A percentile compares a stretch with the other conserved stretches of the same genome.
phyloP scores from a whole-genome alignment of 2,797 vertebrate genomes.

The Protosalanx chinensis region DNA sequence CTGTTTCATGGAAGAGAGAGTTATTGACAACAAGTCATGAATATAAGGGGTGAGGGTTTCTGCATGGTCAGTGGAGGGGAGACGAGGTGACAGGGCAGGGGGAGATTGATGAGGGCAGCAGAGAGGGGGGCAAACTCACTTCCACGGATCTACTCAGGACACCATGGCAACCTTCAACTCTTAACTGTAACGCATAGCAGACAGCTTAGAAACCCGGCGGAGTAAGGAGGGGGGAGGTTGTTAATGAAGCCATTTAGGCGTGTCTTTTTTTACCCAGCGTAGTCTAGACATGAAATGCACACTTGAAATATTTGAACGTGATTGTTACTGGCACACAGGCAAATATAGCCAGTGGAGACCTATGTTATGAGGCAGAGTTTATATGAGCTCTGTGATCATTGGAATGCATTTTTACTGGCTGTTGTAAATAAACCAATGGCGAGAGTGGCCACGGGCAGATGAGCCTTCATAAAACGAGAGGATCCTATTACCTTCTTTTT shows the following conservation, averaged over 20 bases:
- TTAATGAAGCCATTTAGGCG: conserved; percentile 30
- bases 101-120: conserved; percentile 29
- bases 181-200: conserved; percentile 2
- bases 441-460: conserved; percentile 32
- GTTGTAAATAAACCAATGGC: conserved; percentile 41
- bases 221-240: background rate
- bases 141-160: background rate
- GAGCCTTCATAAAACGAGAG: conserved; percentile 36
- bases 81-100: conserved; percentile 3
- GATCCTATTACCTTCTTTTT: conserved; percentile 23
- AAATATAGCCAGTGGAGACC: conserved; percentile 29
- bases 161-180: background rate
- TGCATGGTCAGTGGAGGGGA: conserved; percentile 4
- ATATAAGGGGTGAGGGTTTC: background rate
- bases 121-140: conserved; percentile 14
- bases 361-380: conserved; percentile 45
- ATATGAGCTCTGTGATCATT: conserved; percentile 45
- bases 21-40: conserved; percentile 24
- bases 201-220: background rate
- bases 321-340: conserved; percentile 24
- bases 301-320: conserved; percentile 11
- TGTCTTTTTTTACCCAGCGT: conserved; percentile 8
- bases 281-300: conserved; percentile 5
- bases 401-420: conserved; percentile 39
- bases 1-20: conserved; percentile 2